Conservation (phyloP, 2,888 invertebrate species). For the Patella caerulea region DNA sequence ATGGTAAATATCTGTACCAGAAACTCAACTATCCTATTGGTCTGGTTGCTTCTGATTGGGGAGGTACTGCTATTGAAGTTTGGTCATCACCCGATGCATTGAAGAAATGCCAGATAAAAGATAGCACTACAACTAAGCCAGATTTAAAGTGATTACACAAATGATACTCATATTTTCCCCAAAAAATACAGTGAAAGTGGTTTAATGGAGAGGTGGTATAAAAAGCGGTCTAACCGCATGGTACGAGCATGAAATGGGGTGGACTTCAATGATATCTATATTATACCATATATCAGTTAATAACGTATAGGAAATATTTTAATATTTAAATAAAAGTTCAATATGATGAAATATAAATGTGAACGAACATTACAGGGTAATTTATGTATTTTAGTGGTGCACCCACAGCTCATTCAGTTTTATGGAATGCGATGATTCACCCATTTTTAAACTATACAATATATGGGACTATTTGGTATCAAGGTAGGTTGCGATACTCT, state of each 20-base stretch:
- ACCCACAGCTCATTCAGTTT: slow-evolving; percentile 8
- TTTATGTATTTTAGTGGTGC: background rate
- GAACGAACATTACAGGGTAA: no score
- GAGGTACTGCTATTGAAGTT: slow-evolving; percentile 61
- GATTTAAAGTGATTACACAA: no score
- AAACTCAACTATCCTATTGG: slow-evolving; percentile 62
- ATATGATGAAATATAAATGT: no score
- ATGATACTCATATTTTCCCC: no score
- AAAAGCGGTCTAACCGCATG: no score
- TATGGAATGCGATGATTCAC: slow-evolving; percentile 66
- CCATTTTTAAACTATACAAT: slow-evolving; percentile 59
- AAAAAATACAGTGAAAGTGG: no score
- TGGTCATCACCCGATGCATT: slow-evolving; percentile 61
- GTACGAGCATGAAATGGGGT: no score
- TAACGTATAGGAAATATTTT: no score
- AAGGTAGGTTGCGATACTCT: slow-evolving; percentile 45
- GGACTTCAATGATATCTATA: no score
- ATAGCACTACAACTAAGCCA: background rate
- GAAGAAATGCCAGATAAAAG: slow-evolving; percentile 21
- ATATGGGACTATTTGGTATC: slow-evolving; percentile 63
- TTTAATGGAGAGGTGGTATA: no score
- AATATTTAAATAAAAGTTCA: no score
- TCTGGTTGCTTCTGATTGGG: slow-evolving; percentile 51
- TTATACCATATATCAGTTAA: no score
- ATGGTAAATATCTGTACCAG: slow-evolving; percentile 60